Base-by-base conservation (phyloP, 2,113 vertebrate species). In the Trogon melanurus region DNA sequence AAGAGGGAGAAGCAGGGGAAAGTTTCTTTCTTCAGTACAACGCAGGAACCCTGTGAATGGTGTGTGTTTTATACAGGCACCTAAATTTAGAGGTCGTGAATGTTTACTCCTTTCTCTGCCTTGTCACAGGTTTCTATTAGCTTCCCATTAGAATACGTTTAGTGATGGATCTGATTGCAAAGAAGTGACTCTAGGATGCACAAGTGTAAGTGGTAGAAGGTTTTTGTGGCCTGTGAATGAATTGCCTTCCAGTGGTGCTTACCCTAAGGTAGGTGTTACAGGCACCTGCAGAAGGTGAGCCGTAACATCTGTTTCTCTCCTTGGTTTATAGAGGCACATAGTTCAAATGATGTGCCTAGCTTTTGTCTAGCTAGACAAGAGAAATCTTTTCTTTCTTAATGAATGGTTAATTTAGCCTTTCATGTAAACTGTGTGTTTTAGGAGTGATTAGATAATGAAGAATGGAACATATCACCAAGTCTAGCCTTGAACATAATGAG, bases 401-500 rank as follows among this genome's bases (percentile, higher is more conserved):
- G 79, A 72, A 16, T 34, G 13, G 30, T 75, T 84, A 69, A 65
- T 84, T 67, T 70, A 88, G 66, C 23, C 50, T 87, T 92, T 89
- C 8, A 17, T 22, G 10, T 79, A 91, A 85, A 85, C 23, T 74
- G 14, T 87, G 14, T 89, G 20, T 92, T 82, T 89, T 72, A 66
- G 71, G 66, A 69, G 30, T 53, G 50, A 73, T 85, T 73, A 66
- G 82, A 80, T 94, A 95, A 70, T 66, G 73, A 95, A 44, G 79
- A 93, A 56, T 56, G 38, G 69, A 90, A 76, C 65, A 5, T 69
- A 88, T 85, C 51, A 56, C 36, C n/a, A 76, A 65, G 73, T 86
- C 78, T 32, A 86, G 56, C 85, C 69, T 66, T 88, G 85, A 94
- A 80, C 47, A 64, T 95, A 96, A 97, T 89, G 79, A 97, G 29